These are phyloP conservation scores for Chesias legatella DNA, from an alignment of 2,888 invertebrate species.

Conservation along the genomic window DNA sequence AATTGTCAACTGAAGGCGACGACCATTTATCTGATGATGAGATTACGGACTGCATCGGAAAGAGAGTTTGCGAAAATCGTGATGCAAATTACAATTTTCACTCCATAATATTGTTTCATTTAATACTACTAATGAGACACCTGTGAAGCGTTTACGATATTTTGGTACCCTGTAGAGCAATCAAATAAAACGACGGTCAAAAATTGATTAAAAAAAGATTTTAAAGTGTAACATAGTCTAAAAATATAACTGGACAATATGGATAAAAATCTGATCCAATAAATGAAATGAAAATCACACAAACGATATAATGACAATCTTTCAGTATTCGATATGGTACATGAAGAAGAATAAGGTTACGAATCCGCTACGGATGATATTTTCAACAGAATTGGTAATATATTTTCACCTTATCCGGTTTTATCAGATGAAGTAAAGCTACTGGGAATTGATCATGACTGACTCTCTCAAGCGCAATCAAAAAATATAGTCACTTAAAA, in stretches of 20 bases:
- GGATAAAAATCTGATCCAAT: too few species aligned
- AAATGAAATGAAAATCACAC: too few species aligned
- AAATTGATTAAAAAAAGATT: too few species aligned
- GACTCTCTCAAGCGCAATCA: slow-evolving; percentile 36
- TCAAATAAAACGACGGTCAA: too few species aligned
- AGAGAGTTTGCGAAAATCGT: slow-evolving; percentile 16
- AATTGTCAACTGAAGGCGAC: slow-evolving; percentile 38
- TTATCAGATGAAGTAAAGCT: slow-evolving; percentile 32
- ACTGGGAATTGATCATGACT: slow-evolving; percentile 49
- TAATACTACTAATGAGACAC: too few species aligned
- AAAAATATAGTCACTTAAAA: slow-evolving; percentile 39
- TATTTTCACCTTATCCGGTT: slow-evolving; percentile 35
- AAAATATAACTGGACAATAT: too few species aligned
- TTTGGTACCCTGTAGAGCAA: too few species aligned
- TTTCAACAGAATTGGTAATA: slow-evolving; percentile 34
- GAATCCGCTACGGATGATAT: slow-evolving; percentile 29
- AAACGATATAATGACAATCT: too few species aligned
- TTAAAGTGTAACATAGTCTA: too few species aligned
- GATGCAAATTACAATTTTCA: slow-evolving; percentile 10
- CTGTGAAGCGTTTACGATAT: too few species aligned
- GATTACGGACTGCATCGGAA: slow-evolving; percentile 28
- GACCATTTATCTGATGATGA: slow-evolving; percentile 32
- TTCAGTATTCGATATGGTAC: background rate
- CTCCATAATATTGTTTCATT: too few species aligned
- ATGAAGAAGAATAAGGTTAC: slow-evolving; percentile 3